Base-by-base conservation (phyloP, 1,140 invertebrate genomes). In the Schlechtendalia chinensis region DNA sequence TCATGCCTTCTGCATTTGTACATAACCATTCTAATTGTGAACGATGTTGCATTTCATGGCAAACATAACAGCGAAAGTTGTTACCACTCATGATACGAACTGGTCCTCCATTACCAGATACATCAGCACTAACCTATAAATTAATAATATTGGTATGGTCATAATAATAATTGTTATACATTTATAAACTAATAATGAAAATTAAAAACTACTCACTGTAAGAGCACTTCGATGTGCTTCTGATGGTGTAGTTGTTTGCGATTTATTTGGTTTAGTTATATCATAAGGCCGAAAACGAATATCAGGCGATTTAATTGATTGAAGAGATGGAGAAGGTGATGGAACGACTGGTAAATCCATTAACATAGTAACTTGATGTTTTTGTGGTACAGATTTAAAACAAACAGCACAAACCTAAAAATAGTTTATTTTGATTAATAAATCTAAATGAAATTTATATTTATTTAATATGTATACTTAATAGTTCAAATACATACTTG, bases 391-490 rank as follows among this genome's bases (percentile, higher is more conserved):
- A 82, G 89, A 89, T 86, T 94, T 93, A 86, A 92, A 93, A 87
- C 95, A 97, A 69, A 91, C 89, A 81, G 91, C 91, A 86, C 94
- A 96, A 82, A 95, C 93, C 87, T 93, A 91, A 82, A 93, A 61
- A 27, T 22, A 54, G 29, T 29, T 91, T 91, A 92, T 92, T 82
- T 91, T 82, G 1, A 83, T 65, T 59, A 24, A 58, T 47, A 59
- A 32, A 5, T 45, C 39, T 81, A 17, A 32, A 67, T 47, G 27
- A 50, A 50, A 12, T 17, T 56, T 22, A 39, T 39, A 39, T 39
- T 39, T 4, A 39, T 39, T 3, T 39, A 39, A 39, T 39, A 39
- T 4, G 32, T 29, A 0, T 32, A 53, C n/a, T 71, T 58, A 22
- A 32, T 29, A 67, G 14, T 14, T 27, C 22, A 58, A 16, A 32